Percentiles rank a stretch among this genome's conserved stretches.
phyloP scores from a whole-genome alignment of 2,888 invertebrate genomes.

The Ochropleura leucogaster region DNA sequence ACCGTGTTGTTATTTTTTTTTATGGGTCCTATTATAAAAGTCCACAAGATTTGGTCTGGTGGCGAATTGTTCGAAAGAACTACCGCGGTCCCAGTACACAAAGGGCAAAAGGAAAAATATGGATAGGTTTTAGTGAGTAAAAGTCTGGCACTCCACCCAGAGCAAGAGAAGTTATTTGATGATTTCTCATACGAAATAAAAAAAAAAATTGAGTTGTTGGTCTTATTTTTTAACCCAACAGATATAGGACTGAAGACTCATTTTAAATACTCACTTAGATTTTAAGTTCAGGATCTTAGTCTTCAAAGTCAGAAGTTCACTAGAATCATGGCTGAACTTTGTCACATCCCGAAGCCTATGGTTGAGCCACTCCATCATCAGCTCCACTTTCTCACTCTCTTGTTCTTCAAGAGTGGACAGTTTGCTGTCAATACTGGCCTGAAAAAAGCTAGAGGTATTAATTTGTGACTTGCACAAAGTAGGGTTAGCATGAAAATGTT shows the following conservation, averaged over 20 bases:
- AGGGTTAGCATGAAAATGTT: neutral
- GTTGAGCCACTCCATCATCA: slow-evolving; percentile 88
- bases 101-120: too few species aligned
- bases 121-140: too few species aligned
- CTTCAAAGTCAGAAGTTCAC: slow-evolving; percentile 81
- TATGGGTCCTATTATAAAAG: too few species aligned
- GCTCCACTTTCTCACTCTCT: slow-evolving; percentile 83
- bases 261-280: slow-evolving; percentile 81
- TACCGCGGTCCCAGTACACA: too few species aligned
- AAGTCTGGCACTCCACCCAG: too few species aligned
- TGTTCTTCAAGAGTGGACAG: slow-evolving; percentile 80
- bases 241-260: neutral
- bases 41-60: too few species aligned
- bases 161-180: too few species aligned
- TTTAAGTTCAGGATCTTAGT: slow-evolving; percentile 85
- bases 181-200: too few species aligned
- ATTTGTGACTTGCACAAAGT: neutral
- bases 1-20: neutral
- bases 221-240: too few species aligned
- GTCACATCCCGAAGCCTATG: slow-evolving; percentile 79
- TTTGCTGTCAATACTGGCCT: slow-evolving; percentile 80
- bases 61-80: too few species aligned
- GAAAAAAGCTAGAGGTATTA: neutral
- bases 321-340: slow-evolving; percentile 78
- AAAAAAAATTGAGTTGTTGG: too few species aligned